phyloP scores from a whole-genome alignment of 2,797 vertebrate genomes.

The Gastrophryne carolinensis region DNA sequence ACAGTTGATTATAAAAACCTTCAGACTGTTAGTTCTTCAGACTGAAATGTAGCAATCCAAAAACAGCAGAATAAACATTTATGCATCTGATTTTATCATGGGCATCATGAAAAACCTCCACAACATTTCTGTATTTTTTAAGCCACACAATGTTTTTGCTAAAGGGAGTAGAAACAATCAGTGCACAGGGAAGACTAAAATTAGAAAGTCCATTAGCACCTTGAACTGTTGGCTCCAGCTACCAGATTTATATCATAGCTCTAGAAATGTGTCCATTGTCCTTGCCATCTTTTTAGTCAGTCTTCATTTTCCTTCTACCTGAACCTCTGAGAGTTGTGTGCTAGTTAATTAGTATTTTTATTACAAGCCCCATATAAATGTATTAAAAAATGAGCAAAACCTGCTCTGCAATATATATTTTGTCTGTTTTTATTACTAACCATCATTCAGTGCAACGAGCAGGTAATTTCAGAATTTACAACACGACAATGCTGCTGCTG shows the following conservation, averaged over 20 bases:
- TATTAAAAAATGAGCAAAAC: slow-evolving; percentile 30
- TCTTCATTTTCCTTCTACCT: slow-evolving; percentile 1
- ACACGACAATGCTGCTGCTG: slow-evolving; percentile 6
- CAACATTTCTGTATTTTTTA: no score
- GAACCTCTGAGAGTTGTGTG: slow-evolving; percentile 11
- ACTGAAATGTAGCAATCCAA: no score
- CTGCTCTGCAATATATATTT: slow-evolving; percentile 27
- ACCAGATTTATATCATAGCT: not conserved
- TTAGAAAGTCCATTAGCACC: slow-evolving; percentile 5
- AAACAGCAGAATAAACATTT: no score
- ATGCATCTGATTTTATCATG: no score
- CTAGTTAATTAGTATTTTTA: slow-evolving; percentile 47
- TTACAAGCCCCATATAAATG: slow-evolving; percentile 46
- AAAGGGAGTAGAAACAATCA: not conserved
- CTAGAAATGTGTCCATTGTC: not conserved
- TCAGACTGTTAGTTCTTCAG: no score
- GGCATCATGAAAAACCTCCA: no score
- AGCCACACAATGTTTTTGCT: not conserved
- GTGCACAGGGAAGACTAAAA: not conserved
- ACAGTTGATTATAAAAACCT: no score
- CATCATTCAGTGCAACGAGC: slow-evolving; percentile 19
- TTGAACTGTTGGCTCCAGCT: not conserved
- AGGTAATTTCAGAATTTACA: slow-evolving; percentile 33
- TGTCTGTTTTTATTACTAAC: slow-evolving; percentile 38
- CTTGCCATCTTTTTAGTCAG: slow-evolving; percentile 6